A percentile compares a stretch with the other conserved stretches of the same genome.
Conservation (phyloP, 2,888 invertebrate genomes). For the Cerceris ruficornis region DNA sequence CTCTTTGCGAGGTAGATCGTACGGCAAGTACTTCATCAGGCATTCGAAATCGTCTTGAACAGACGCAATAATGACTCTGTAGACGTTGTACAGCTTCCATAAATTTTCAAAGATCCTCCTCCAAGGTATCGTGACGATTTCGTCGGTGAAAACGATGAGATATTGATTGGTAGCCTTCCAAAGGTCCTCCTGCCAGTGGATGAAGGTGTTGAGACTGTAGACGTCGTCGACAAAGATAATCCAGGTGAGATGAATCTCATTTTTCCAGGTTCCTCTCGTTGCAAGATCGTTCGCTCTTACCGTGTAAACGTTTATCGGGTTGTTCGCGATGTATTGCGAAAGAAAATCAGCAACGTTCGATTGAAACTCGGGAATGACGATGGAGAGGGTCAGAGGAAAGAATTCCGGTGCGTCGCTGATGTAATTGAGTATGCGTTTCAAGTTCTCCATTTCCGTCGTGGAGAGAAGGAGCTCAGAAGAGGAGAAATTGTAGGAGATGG, state of each 20-base stretch:
- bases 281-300: constrained; percentile 32
- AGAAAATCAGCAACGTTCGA: constrained; percentile 36
- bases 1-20: constrained; percentile 20
- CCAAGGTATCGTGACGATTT: not conserved
- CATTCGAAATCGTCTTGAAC: constrained; percentile 59
- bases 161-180: constrained; percentile 60
- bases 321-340: constrained; percentile 22
- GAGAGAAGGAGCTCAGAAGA: not conserved
- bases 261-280: constrained; percentile 8
- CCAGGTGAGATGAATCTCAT: constrained; percentile 56
- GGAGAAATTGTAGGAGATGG: not conserved
- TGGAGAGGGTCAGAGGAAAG: constrained; percentile 48
- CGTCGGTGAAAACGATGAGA: constrained; percentile 48
- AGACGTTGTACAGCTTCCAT: constrained; percentile 59
- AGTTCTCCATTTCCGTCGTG: constrained; percentile 34
- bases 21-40: constrained; percentile 60
- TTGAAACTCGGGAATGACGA: constrained; percentile 43
- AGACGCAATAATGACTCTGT: constrained; percentile 35
- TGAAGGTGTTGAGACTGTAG: constrained; percentile 29
- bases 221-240: constrained; percentile 50
- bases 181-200: constrained; percentile 35
- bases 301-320: constrained; percentile 44
- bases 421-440: constrained; percentile 51
- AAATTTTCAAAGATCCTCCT: constrained; percentile 42
- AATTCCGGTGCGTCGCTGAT: constrained; percentile 54